A percentile compares a stretch with the other conserved stretches of the same genome.
Conservation (phyloP, 1,140 invertebrate species). For the Fragariocoptes setiger region DNA sequence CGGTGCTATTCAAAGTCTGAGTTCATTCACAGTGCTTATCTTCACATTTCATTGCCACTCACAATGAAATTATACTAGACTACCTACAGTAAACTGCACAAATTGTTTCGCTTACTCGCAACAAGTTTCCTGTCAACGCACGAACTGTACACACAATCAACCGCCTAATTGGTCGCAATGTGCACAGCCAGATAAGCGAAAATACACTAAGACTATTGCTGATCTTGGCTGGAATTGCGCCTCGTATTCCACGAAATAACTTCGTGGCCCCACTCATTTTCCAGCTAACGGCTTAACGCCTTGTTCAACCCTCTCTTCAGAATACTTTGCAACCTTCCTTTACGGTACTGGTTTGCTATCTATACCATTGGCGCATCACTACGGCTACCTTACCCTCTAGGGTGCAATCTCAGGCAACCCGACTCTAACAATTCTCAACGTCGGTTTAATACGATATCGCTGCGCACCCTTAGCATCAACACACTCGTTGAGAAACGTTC, state of each 20-base stretch:
- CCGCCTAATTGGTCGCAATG: too few relatives aligned
- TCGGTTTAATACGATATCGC: background rate
- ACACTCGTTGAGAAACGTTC: background rate
- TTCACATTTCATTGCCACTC: too few relatives aligned
- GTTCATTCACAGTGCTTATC: too few relatives aligned
- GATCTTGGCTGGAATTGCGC: too few relatives aligned
- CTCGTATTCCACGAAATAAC: background rate
- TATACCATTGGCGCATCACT: slow-evolving; percentile 41
- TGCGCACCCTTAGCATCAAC: background rate
- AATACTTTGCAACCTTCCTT: slow-evolving; percentile 65
- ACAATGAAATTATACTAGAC: too few relatives aligned
- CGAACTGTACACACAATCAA: too few relatives aligned
- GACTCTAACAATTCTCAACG: slow-evolving; percentile 24
- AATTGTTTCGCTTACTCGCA: too few relatives aligned
- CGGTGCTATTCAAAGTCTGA: too few relatives aligned
- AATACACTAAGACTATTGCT: too few relatives aligned
- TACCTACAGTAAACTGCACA: too few relatives aligned
- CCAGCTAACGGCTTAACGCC: slow-evolving; percentile 41
- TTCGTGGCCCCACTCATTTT: slow-evolving; percentile 24
- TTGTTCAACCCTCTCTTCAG: slow-evolving; percentile 55
- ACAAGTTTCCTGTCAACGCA: too few relatives aligned
- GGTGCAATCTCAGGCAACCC: slow-evolving; percentile 54
- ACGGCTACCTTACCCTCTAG: slow-evolving; percentile 45
- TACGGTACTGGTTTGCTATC: slow-evolving; percentile 66
- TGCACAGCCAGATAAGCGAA: too few relatives aligned